Conservation (phyloP, 2,113 vertebrate species). For the Microtus ochrogaster region DNA sequence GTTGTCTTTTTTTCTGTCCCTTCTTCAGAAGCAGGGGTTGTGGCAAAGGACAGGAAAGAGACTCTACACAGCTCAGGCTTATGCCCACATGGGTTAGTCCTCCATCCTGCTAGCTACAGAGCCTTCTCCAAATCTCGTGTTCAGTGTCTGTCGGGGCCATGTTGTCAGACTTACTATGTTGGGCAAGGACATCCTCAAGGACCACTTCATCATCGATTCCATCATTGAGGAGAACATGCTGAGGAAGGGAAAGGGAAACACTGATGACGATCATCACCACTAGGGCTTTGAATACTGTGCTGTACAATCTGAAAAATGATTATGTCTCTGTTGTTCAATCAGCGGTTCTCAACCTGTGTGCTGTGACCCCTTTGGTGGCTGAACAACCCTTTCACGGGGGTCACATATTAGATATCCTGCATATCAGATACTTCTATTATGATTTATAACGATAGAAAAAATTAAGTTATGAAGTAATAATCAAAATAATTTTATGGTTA, state of each 20-base stretch:
- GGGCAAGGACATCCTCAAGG: slow-evolving; percentile 44
- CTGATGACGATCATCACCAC: neutral
- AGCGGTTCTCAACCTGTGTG: neutral
- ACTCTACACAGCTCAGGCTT: neutral
- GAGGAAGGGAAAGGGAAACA: neutral
- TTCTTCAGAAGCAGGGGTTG: neutral
- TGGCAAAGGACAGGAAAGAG: neutral
- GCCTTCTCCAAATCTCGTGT: too few species aligned
- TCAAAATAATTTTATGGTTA: neutral
- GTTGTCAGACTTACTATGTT: slow-evolving; percentile 68
- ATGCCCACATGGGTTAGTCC: neutral
- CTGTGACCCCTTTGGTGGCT: neutral
- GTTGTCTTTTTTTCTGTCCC: neutral
- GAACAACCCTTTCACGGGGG: neutral
- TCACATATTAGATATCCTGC: neutral
- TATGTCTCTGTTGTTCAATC: neutral
- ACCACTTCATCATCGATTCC: slow-evolving; percentile 31
- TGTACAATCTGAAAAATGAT: neutral
- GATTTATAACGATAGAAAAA: neutral
- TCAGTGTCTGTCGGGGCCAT: neutral
- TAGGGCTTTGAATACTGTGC: neutral
- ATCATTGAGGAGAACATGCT: slow-evolving; percentile 65
- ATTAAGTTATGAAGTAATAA: neutral
- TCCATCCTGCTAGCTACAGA: neutral
- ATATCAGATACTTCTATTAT: neutral